Base-by-base conservation (phyloP, 2,888 invertebrate species). In the Spisula solida region DNA sequence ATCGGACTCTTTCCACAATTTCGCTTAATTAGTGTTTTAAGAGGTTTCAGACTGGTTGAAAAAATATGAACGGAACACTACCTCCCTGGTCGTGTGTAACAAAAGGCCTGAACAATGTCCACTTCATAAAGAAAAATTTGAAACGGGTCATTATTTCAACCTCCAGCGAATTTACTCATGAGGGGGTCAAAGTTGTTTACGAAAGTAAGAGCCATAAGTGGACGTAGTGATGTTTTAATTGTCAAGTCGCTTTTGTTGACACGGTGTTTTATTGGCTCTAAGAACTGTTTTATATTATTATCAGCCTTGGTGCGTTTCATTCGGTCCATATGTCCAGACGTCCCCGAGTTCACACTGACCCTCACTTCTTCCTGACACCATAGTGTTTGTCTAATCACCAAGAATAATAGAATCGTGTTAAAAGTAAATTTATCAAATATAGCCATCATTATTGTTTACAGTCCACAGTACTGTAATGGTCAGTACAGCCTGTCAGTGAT, bases 101-200 rank as follows among this genome's bases (percentile, higher is more conserved):
- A 82, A 78, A 48, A 80, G 82, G 56, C 18, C n/a, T 18, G 80
- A 75, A 91, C 91, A 91, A 92, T 90, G 81, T 86, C 86, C 75
- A 66, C 48, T 86, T 84, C 92, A 80, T 92, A 91, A 92, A 92
- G 91, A 92, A 92, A 90, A 92, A 92, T 92, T 91, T 88, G 92
- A 92, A 82, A 87, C 83, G 86, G 91, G 92, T 89, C 91, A 92
- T 80, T 87, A 85, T 82, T 75, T 25, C 85, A 88, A 90, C 83
- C 92, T 85, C 82, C 79, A 78, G 66, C 84, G 84, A 55, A 88
- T 82, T 81, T 88, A 85, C 82, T 81, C 81, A 84, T 81, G 51
- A 85, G 87, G 89, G 20, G 91, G 88, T 89, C 87, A 89, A 81
- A 88, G 82, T 91, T 90, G 88, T 91, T 91, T 88, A 85, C 51